Evolutionary conservation across 2,113 vertebrate genomes (phyloP), one percentile per base, ranked within the genome.

Genomic region (Pogonocichla stellata): DNA sequence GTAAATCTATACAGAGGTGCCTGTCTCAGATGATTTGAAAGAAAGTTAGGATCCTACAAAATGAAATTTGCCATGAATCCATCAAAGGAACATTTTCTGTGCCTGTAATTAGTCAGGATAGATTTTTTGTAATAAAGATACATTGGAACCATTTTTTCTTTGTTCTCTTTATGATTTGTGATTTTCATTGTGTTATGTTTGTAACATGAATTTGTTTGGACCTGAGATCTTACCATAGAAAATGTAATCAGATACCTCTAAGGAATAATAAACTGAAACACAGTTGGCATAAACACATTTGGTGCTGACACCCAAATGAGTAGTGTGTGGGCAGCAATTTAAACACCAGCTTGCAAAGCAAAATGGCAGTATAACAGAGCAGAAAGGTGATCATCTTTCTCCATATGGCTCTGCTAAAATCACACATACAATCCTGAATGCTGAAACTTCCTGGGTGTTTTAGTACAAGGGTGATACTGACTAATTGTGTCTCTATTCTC

Each of bases 281-380:
- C 79, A 90, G 58, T 93, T 96, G 90, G 79, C 67, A 92, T 86
- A 92, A 96, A 94, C 80, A 92, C 82, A 88, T 83, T 96, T 90
- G 40, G 80, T 94, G 81, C 86, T 93, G 88, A 94, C 82, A 92
- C 80, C 65, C 85, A 88, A 95, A 86, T 69, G 90, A 95, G 75
- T 92, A 60, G 50, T 92, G 88, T 90, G 94, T 96, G 88, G 93
- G 92, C 79, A 96, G 88, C 64, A 95, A 92, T 95, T 94, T 93
- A 96, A 96, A 96, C 93, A 96, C 82, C 95, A 96, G 82, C 94
- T 96, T 95, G 90, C 82, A 94, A 93, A 90, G 79, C 92, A 94
- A 96, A 96, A 81, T 90, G 92, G 88, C 92, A 95, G 67, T 36
- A 90, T 86, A 95, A 95, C 72, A 86, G 92, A 80, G 81, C 92